phyloP scores from a whole-genome alignment of 2,797 vertebrate species.

The Podarcis lilfordi region DNA sequence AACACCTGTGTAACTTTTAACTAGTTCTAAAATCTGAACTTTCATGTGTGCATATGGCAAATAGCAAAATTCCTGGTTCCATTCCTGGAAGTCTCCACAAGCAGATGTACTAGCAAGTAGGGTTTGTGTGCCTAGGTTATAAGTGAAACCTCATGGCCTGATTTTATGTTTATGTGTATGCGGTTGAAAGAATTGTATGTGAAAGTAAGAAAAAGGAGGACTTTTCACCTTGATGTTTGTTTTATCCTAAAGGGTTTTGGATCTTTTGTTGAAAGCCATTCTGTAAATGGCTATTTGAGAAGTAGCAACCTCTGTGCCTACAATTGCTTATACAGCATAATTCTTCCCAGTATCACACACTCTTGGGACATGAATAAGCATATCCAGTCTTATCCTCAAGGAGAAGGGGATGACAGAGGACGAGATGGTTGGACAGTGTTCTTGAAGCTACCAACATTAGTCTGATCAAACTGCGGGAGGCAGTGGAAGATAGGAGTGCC shows the following conservation, averaged over 20 bases:
- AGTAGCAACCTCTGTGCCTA: background rate
- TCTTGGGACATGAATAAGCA: background rate
- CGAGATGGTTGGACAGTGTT: too few relatives aligned
- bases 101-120: background rate
- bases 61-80: background rate
- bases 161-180: background rate
- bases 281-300: background rate
- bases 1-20: background rate
- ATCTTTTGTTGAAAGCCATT: background rate
- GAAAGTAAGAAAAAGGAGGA: background rate
- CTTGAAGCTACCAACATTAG: too few relatives aligned
- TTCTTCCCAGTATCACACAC: background rate
- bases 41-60: background rate
- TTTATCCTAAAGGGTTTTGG: background rate
- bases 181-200: background rate
- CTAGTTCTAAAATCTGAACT: background rate
- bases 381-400: too few relatives aligned
- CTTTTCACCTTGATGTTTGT: background rate
- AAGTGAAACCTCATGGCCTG: background rate
- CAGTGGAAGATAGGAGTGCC: too few relatives aligned
- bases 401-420: too few relatives aligned
- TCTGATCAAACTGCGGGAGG: too few relatives aligned
- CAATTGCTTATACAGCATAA: background rate
- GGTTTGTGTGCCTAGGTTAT: background rate
- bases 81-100: background rate